Evolutionary conservation across 2,113 vertebrate species (phyloP).

Genomic region (Festucalex cinctus): DNA sequence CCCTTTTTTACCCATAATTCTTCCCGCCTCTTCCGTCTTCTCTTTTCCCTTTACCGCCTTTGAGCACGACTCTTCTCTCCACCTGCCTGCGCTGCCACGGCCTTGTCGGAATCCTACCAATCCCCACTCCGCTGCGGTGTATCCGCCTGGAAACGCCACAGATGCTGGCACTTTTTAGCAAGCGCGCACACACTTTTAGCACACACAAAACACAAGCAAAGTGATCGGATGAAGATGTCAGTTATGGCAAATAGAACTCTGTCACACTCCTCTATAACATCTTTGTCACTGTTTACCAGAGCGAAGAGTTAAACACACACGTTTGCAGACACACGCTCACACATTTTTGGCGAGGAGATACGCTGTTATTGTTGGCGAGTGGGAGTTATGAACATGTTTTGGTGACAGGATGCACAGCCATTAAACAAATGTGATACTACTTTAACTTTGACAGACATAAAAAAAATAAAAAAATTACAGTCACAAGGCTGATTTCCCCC

Average conservation of each 20-base stretch:
- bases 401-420: neutral
- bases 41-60: constrained; percentile 29
- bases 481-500: too few species aligned
- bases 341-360: constrained; percentile 1
- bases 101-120: constrained; percentile 71
- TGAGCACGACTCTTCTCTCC: constrained; percentile 55
- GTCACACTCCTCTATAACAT: constrained; percentile 64
- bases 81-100: constrained; percentile 64
- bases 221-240: constrained; percentile 74
- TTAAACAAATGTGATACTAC: neutral
- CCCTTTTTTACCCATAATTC: constrained; percentile 4
- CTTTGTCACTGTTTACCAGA: constrained; percentile 71
- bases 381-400: constrained; percentile 10
- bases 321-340: constrained; percentile 8
- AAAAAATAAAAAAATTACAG: neutral
- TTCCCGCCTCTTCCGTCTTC: neutral
- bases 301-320: constrained; percentile 39
- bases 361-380: neutral
- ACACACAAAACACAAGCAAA: constrained; percentile 27
- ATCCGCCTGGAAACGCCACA: constrained; percentile 75
- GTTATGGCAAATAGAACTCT: constrained; percentile 74
- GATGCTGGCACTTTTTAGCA: constrained; percentile 61
- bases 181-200: neutral
- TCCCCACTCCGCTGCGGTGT: constrained; percentile 72
- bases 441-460: neutral